phyloP scores from a whole-genome alignment of 2,797 vertebrate species.

The Sebastes baramenuke region DNA sequence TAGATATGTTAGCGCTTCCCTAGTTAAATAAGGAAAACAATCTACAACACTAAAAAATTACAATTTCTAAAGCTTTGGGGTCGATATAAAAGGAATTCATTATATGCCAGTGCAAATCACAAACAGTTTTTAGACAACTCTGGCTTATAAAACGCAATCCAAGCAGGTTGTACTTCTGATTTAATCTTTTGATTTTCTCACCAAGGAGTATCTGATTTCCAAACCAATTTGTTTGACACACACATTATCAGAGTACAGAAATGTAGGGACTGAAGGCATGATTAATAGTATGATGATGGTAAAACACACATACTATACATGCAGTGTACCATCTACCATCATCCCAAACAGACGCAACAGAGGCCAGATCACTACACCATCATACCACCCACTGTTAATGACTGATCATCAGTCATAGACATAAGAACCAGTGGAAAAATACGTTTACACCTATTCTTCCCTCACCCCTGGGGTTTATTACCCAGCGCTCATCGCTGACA shows the following conservation, averaged over 20 bases:
- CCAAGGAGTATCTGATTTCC: too few relatives aligned
- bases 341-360: neutral
- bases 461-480: constrained; percentile 34
- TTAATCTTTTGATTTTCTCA: too few relatives aligned
- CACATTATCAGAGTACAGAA: too few relatives aligned
- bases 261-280: too few relatives aligned
- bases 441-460: constrained; percentile 15
- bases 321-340: neutral
- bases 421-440: constrained; percentile 39
- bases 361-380: constrained; percentile 12
- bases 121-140: neutral
- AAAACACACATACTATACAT: neutral
- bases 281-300: neutral
- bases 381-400: constrained; percentile 23
- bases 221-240: neutral
- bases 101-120: neutral
- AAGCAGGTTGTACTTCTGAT: too few relatives aligned
- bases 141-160: too few relatives aligned
- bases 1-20: neutral
- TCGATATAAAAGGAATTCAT: neutral
- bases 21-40: neutral
- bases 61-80: neutral
- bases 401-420: constrained; percentile 12
- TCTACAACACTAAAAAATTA: neutral
- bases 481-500: constrained; percentile 34